Evolutionary conservation across 2,888 invertebrate genomes (phyloP), one percentile per base, ranked within the genome.

Genomic region (Luperina nickerlii): DNA sequence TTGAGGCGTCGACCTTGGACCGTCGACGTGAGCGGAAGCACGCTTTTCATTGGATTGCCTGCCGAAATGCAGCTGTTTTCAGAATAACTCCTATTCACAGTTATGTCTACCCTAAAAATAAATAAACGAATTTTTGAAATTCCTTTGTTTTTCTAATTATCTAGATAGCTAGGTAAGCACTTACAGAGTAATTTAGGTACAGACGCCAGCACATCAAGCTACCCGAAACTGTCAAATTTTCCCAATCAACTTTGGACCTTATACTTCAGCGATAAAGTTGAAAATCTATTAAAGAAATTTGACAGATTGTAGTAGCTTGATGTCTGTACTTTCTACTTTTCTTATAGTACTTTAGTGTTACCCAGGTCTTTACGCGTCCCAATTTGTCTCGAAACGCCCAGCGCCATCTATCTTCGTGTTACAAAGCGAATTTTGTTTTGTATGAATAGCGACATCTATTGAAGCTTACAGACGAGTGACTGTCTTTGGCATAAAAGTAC

Each of bases 391-490:
- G 32, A 51, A n/a, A 8, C 38, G 45, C 48, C 57, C 57, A 77
- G 51, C 68, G 76, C 78, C 83, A 88, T 86, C 87, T 87, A 32
- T 70, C 2, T 13, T 15, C 38, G 0, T 11, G 0, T 0, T 13
- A 3, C 0, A 54, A 48, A 71, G 11, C 32, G 24, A n/a, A 24
- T 20, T 11, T 15, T 5, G 45, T 3, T 2, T 51, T 13, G 2
- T 4, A 5, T 0, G 24, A 45, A 72, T 38, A 83, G 68, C 72
- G 84, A 38, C 85, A 72, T 83, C 85, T 85, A 72, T 62, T 38
- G 42, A 13, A 2, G 0, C 6, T 42, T 20, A 11, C 6, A 11
- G 15, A 20, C 8, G 1, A 20, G 13, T 9, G 9, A 32, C 6
- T 1, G 3, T 38, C 13, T 27, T 7, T 24, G 45, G 24, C 24